Percentiles rank a stretch among this genome's conserved stretches.
phyloP scores from a whole-genome alignment of 2,888 invertebrate species.

The Cenopis cana region DNA sequence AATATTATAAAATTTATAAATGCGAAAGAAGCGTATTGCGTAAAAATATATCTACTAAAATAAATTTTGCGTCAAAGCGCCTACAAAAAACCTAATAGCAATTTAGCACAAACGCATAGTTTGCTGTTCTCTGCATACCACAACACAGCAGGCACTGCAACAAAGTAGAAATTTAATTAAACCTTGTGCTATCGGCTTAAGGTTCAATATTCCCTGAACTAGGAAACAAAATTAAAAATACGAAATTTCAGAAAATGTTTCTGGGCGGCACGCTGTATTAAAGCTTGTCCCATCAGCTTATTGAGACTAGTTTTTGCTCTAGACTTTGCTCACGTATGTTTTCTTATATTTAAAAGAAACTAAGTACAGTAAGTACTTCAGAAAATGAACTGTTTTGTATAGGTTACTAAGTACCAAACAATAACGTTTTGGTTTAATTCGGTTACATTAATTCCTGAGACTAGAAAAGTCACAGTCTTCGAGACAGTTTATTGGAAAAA shows the following conservation, averaged over 20 bases:
- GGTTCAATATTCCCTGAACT: neutral
- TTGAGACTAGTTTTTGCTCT: neutral
- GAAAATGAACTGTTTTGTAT: no score
- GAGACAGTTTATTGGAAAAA: no score
- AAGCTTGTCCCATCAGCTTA: neutral
- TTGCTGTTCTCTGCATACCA: constrained; percentile 14
- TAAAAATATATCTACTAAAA: neutral
- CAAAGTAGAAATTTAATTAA: neutral
- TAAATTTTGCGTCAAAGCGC: constrained; percentile 12
- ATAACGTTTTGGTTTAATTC: no score
- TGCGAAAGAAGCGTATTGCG: neutral
- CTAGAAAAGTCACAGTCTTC: no score
- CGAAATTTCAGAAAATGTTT: constrained; percentile 1
- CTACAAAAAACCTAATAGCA: constrained; percentile 22
- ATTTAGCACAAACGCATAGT: constrained; percentile 22
- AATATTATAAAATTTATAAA: no score
- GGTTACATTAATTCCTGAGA: no score
- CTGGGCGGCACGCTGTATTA: neutral
- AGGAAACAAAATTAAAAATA: neutral
- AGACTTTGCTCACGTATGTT: neutral
- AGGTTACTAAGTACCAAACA: no score
- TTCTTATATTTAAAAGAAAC: neutral
- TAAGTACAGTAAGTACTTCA: no score
- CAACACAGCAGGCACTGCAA: constrained; percentile 16
- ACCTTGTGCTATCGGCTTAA: neutral